Base-by-base conservation (phyloP, 2,113 vertebrate species). In the Poecilia latipinna region DNA sequence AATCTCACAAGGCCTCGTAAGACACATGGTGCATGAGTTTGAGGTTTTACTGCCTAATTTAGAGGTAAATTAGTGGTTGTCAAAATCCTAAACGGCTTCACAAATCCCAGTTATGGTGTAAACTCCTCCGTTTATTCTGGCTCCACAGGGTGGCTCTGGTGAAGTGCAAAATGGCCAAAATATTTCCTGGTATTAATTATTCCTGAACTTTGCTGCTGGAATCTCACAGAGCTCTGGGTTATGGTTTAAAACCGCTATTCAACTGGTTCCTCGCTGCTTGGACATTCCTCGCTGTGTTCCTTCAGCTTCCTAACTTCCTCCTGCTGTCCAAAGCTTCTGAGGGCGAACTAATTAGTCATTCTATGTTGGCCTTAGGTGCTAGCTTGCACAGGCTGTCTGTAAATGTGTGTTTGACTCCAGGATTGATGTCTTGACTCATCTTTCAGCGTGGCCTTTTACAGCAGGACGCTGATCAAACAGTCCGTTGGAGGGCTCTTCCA, bases 361-460 rank as follows among this genome's bases (percentile, higher is more conserved):
- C 35, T 44, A 72, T 28, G 29, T 42, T 72, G 28, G 15, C 57
- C 60, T 62, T 42, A 13, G 33, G 33, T 61, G 12, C 60, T 31
- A 68, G 42, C 44, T 15, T 32, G 24, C 32, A 54, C 35, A 32
- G 51, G 51, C 17, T 70, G 68, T 42, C 13, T 29, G 32, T 13
- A 13, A 39, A n/a, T 61, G n/a, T 70, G 57, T 71, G 8, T 71
- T 39, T 22, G 57, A 37, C 24, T 44, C 15, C 33, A 72, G 60
- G 26, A 62, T 65, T 35, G n/a, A 39, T 64, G 28, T 61, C 31
- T 67, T 63, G 51, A 60, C 48, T 77, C 57, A 62, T 78, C 44
- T 24, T 68, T 44, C 24, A 44, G 48, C 35, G 31, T 32, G 39
- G 13, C 10, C 1, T 70, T 76, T 63, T 77, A 32, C 22, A 81